A percentile compares a stretch with the other conserved stretches of the same genome.
phyloP scores from a whole-genome alignment of 2,888 invertebrate genomes.

The Amblyjoppa fuscipennis region DNA sequence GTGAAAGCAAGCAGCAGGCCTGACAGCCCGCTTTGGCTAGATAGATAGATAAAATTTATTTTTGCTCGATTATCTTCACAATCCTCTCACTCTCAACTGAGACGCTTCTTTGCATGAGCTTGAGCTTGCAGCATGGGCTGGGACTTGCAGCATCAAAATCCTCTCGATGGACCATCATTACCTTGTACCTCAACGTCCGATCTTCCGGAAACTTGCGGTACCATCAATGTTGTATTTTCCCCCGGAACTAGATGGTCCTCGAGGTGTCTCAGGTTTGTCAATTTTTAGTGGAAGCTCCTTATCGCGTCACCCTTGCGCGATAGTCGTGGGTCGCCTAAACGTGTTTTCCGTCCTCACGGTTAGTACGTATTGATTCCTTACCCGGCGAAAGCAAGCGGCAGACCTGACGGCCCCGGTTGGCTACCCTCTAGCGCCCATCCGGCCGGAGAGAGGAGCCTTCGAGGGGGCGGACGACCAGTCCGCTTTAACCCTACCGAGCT shows the following conservation, averaged over 20 bases:
- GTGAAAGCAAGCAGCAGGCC: conserved; percentile 53
- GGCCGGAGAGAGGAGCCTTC: conserved; percentile 23
- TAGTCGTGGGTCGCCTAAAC: conserved; percentile 56
- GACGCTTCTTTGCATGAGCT: too few species aligned
- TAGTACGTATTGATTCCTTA: conserved; percentile 78
- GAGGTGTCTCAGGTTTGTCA: too few species aligned
- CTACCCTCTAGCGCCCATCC: conserved; percentile 26
- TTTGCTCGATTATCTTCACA: too few species aligned
- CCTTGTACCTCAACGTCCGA: too few species aligned
- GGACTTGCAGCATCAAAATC: neutral
- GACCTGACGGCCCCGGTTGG: conserved; percentile 38
- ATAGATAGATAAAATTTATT: neutral
- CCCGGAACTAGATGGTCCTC: too few species aligned
- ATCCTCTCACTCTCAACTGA: too few species aligned
- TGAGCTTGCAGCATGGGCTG: too few species aligned
- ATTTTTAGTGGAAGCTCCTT: neutral
- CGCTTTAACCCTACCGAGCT: neutral
- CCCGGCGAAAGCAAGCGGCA: conserved; percentile 61
- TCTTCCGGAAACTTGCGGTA: too few species aligned
- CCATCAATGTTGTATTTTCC: too few species aligned
- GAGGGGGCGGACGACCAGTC: conserved; percentile 8
- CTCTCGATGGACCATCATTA: too few species aligned
- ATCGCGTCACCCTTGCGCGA: neutral
- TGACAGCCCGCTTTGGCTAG: conserved; percentile 36
- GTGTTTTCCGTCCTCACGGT: conserved; percentile 69